Percentiles rank a stretch among this genome's conserved stretches.
phyloP scores from a whole-genome alignment of 2,888 invertebrate species.

The Drosophila putrida region DNA sequence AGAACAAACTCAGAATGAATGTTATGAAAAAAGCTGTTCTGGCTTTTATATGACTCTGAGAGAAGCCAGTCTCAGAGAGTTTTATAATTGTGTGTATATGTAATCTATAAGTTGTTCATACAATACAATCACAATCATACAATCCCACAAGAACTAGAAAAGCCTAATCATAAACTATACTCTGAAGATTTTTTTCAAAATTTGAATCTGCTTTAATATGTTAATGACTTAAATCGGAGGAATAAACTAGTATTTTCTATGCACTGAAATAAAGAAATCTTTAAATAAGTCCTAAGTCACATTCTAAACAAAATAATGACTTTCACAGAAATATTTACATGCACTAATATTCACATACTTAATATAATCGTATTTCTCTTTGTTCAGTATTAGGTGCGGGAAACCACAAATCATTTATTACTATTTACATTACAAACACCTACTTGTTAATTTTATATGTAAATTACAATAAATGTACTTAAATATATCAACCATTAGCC shows the following conservation, averaged over 20 bases:
- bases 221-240: no score
- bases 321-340: no score
- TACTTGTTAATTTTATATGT: background rate
- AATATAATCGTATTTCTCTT: background rate
- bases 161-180: no score
- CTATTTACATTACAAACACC: background rate
- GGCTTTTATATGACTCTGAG: conserved; percentile 47
- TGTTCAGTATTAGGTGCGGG: background rate
- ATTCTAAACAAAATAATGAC: no score
- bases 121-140: background rate
- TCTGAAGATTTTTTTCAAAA: no score
- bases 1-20: conserved; percentile 35
- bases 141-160: background rate
- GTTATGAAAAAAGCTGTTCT: background rate
- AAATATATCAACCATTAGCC: background rate
- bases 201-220: no score
- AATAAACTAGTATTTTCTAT: no score
- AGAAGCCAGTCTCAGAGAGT: background rate
- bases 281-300: no score
- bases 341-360: no score
- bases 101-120: background rate
- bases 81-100: background rate
- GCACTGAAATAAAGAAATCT: no score
- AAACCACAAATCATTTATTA: conserved; percentile 4
- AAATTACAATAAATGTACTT: conserved; percentile 1